These are phyloP conservation scores for Asobara japonica DNA, from an alignment of 1,140 invertebrate genomes.

Conservation along the genomic window DNA sequence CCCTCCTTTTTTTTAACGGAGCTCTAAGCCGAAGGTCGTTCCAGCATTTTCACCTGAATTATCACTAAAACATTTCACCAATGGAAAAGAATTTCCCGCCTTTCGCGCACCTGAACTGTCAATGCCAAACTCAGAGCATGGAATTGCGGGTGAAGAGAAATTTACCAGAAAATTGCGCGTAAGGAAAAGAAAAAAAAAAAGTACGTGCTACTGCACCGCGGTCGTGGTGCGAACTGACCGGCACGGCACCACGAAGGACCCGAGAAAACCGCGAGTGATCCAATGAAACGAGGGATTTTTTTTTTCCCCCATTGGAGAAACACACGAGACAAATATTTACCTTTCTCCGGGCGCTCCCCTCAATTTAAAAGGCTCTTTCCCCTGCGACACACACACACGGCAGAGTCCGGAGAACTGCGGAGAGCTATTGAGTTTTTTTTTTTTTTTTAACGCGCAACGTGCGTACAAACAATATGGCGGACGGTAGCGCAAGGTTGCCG, in stretches of 20 bases:
- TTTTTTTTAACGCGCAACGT: constrained; percentile 43
- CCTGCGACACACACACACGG: constrained; percentile 27
- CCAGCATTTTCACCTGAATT: no score
- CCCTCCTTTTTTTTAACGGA: background rate
- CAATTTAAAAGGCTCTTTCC: constrained; percentile 14
- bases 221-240: background rate
- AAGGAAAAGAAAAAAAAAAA: background rate
- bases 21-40: background rate
- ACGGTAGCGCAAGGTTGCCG: constrained; percentile 37
- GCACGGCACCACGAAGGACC: background rate
- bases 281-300: constrained; percentile 3
- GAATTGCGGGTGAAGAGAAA: no score
- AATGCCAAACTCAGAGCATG: no score
- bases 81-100: no score
- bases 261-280: background rate
- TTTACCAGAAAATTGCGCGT: background rate
- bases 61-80: no score
- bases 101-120: no score
- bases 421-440: background rate
- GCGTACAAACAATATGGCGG: constrained; percentile 53
- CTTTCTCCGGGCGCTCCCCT: constrained; percentile 40
- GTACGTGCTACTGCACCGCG: background rate
- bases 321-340: constrained; percentile 43
- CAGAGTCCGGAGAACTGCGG: background rate
- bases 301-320: no score